Base-by-base conservation (phyloP, 2,113 vertebrate species). In the Megaptera novaeangliae region DNA sequence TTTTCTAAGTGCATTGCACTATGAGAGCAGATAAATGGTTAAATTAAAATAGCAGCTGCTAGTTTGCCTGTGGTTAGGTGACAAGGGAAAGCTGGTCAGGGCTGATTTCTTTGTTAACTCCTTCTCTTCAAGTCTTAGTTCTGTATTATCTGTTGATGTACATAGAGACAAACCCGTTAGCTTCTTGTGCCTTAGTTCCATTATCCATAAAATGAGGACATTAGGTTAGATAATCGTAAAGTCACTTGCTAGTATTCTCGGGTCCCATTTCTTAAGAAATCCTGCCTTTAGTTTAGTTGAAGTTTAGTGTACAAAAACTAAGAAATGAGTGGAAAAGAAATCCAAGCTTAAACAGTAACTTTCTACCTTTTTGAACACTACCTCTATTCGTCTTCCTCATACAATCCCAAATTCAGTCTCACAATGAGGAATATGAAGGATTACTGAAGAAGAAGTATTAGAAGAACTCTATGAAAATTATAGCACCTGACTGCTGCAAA, bases 91-190 rank as follows among this genome's bases (percentile, higher is more conserved):
- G 13, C 17, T 61, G 18, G 15, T 61, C 25, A 69, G 12, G 15
- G 49, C 17, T 91, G 46, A 84, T 81, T 80, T 92, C 49, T 92
- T 66, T 88, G 55, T 95, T 72, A 96, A 72, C n/a, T 77, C 29
- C 6, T 34, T 86, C 25, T 7, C 8, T 80, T 91, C 66, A n/a
- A 34, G 9, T 71, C 36, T 29, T 46, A 17, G 5, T 25, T 80
- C 34, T 71, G 17, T 64, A 68, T 31, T 80, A 31, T 63, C 61
- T 80, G 36, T 59, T 78, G 49, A 89, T 46, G 36, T 77, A 31
- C 41, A 57, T 18, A 14, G 63, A 72, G 78, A 96, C 9, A 80
- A 77, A 93, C 55, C 5, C 23, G 29, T 59, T 86, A 81, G 77
- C 15, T 88, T 64, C 64, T 85, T 69, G 41, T 12, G 18, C 6